These are phyloP conservation scores for Ctenomys sociabilis DNA, from an alignment of 2,113 vertebrate species.

Conservation along the genomic window DNA sequence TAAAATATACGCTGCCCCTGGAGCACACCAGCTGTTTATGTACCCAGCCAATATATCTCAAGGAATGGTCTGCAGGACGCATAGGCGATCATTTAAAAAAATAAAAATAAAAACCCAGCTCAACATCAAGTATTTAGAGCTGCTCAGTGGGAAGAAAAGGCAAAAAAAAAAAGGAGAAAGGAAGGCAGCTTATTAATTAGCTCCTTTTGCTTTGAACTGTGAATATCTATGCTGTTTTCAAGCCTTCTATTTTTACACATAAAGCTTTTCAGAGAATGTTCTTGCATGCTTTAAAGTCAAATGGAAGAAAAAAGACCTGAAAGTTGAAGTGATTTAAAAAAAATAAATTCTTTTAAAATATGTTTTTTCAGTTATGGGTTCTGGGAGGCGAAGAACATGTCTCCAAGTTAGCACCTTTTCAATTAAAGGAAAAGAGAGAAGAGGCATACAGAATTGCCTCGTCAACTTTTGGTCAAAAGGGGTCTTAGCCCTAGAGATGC, in stretches of 20 bases:
- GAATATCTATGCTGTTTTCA: conserved; percentile 41
- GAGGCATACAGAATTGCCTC: neutral
- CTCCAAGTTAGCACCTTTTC: neutral
- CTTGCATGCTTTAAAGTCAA: conserved; percentile 64
- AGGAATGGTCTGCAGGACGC: conserved; percentile 71
- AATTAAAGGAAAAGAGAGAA: neutral
- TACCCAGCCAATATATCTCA: conserved; percentile 76
- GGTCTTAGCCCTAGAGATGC: neutral
- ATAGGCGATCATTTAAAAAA: conserved; percentile 71
- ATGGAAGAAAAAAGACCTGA: conserved; percentile 13
- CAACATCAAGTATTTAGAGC: conserved; percentile 73
- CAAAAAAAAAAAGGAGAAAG: conserved; percentile 52
- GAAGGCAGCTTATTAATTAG: conserved; percentile 75
- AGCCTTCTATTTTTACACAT: conserved; percentile 56
- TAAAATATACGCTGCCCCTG: conserved; percentile 77
- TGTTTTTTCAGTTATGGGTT: conserved; percentile 47
- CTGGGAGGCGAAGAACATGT: neutral
- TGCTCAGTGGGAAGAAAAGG: conserved; percentile 72
- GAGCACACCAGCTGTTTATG: conserved; percentile 80
- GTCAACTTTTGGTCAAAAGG: neutral
- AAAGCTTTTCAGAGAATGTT: conserved; percentile 55
- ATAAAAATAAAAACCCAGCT: conserved; percentile 75
- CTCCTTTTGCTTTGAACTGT: conserved; percentile 70
- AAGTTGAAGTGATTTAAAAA: conserved; percentile 32
- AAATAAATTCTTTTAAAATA: conserved; percentile 51